Evolutionary conservation across 2,797 vertebrate genomes (phyloP).

Genomic region (Gymnothorax javanicus): DNA sequence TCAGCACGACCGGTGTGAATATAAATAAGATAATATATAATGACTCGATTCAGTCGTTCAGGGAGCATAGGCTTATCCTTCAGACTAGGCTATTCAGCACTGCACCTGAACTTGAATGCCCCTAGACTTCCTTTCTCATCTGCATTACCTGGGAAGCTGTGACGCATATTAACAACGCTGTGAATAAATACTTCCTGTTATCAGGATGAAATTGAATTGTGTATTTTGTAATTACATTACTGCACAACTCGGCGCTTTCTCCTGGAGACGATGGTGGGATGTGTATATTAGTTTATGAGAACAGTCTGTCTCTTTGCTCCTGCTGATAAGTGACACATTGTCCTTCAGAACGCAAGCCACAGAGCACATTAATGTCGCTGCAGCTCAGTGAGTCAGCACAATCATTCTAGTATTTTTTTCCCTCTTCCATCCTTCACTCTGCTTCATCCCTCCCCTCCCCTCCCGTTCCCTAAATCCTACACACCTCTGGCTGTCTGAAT

Average conservation of each 20-base stretch:
- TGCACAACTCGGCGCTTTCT: neutral
- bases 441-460: slow-evolving; percentile 24
- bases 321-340: slow-evolving; percentile 53
- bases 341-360: slow-evolving; percentile 63
- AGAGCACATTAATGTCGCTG: slow-evolving; percentile 48
- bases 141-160: neutral
- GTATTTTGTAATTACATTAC: neutral
- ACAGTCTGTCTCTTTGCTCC: slow-evolving; percentile 16
- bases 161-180: neutral
- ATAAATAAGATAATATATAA: neutral
- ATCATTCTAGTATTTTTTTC: slow-evolving; percentile 47
- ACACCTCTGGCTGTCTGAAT: slow-evolving; percentile 23
- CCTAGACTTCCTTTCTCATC: neutral
- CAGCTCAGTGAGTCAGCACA: slow-evolving; percentile 73
- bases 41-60: neutral
- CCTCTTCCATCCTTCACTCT: slow-evolving; percentile 21
- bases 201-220: neutral
- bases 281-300: neutral
- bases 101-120: neutral
- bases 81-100: slow-evolving; percentile 1
- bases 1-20: neutral
- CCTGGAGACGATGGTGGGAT: neutral
- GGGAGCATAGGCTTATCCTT: neutral
- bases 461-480: neutral
- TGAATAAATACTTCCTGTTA: neutral